phyloP scores from a whole-genome alignment of 2,888 invertebrate genomes.

The Nezara viridula region DNA sequence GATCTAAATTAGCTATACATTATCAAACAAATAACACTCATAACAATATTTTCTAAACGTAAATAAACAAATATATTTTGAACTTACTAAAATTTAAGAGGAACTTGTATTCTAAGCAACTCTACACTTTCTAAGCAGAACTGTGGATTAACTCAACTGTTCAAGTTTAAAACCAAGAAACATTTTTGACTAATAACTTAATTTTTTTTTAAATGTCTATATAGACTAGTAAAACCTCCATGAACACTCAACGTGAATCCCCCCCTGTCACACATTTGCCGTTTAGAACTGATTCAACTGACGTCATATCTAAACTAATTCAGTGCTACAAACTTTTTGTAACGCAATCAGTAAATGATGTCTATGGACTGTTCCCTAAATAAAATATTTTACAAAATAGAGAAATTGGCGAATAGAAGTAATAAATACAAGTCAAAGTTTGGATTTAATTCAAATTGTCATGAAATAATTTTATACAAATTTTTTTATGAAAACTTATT shows the following conservation, averaged over 20 bases:
- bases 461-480: too few species aligned
- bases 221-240: constrained; percentile 44
- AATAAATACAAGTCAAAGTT: too few species aligned
- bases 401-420: too few species aligned
- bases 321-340: constrained; percentile 19
- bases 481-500: too few species aligned
- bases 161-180: not conserved
- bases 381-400: not conserved
- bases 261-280: not conserved
- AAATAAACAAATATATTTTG: constrained; percentile 3
- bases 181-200: not conserved
- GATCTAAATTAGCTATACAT: not conserved
- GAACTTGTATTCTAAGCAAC: constrained; percentile 24
- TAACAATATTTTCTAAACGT: not conserved
- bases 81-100: constrained; percentile 36
- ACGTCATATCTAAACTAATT: constrained; percentile 31
- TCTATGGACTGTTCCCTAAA: not conserved
- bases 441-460: too few species aligned
- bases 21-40: not conserved
- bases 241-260: constrained; percentile 26
- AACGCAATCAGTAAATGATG: not conserved
- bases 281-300: not conserved
- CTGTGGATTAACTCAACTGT: not conserved
- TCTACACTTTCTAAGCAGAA: not conserved
- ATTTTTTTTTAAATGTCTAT: too few species aligned